Conservation (phyloP, 2,888 invertebrate species). For the Lasioglossum zephyrum region DNA sequence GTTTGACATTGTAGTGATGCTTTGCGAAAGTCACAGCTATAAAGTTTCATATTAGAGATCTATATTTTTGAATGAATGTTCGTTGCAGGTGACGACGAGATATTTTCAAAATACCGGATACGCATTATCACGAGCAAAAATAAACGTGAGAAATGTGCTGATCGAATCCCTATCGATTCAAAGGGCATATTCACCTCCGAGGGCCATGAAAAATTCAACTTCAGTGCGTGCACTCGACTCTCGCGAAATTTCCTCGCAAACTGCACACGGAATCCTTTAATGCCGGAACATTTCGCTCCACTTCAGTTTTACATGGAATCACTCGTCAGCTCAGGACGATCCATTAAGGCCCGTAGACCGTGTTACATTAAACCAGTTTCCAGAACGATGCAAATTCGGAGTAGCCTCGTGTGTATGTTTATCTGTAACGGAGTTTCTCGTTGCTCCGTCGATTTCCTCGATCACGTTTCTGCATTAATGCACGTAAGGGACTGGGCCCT, state of each 20-base stretch:
- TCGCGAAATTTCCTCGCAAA: neutral
- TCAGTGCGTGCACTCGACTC: neutral
- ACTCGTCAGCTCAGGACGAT: neutral
- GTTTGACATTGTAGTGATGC: too few species aligned
- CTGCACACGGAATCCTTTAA: neutral
- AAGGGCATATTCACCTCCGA: neutral
- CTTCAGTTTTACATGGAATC: neutral
- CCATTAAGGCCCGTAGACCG: conserved; percentile 1
- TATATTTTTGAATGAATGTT: too few species aligned
- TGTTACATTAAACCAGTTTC: neutral
- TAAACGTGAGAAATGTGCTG: neutral
- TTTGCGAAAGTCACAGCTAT: too few species aligned
- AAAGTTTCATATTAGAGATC: too few species aligned
- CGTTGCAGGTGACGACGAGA: too few species aligned
- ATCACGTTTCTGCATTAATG: conserved; percentile 60
- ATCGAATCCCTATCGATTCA: neutral
- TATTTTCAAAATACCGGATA: too few species aligned
- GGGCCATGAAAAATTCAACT: neutral
- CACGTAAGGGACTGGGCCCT: conserved; percentile 26
- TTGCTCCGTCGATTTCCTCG: conserved; percentile 36
- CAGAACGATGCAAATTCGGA: conserved; percentile 18
- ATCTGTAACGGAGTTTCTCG: neutral
- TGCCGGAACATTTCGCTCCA: neutral
- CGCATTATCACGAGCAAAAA: too few species aligned
- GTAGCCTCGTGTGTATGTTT: conserved; percentile 4